Conservation (phyloP, 1,140 invertebrate species). For the Ectropis grisescens region DNA sequence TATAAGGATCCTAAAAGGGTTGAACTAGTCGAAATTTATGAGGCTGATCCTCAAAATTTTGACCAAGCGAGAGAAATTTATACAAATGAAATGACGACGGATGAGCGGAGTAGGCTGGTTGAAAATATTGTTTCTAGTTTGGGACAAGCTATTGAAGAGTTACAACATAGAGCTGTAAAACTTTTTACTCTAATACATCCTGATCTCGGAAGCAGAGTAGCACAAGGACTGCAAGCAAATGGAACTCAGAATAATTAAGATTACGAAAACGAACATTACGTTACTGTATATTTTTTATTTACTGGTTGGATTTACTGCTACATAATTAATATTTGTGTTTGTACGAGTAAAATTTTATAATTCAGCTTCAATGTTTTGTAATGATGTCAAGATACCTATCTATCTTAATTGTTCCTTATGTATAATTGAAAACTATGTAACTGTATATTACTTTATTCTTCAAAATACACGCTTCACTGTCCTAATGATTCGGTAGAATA, state of each 20-base stretch:
- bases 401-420: too few relatives aligned
- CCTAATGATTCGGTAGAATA: too few relatives aligned
- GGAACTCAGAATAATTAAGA: slow-evolving; percentile 1
- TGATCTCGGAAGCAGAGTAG: slow-evolving; percentile 9
- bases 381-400: too few relatives aligned
- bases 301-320: too few relatives aligned
- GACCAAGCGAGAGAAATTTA: slow-evolving; percentile 82
- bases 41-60: slow-evolving; percentile 85
- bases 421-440: too few relatives aligned
- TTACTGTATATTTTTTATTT: too few relatives aligned
- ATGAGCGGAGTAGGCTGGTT: slow-evolving; percentile 78
- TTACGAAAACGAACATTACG: too few relatives aligned
- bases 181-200: slow-evolving; percentile 6
- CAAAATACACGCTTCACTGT: too few relatives aligned
- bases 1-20: slow-evolving; percentile 59
- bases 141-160: slow-evolving; percentile 1
- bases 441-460: too few relatives aligned
- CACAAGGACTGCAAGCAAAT: slow-evolving; percentile 7
- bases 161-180: slow-evolving; percentile 8
- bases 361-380: too few relatives aligned
- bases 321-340: too few relatives aligned
- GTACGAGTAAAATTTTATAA: too few relatives aligned
- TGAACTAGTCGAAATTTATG: slow-evolving; percentile 60
- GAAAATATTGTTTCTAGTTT: slow-evolving; percentile 74
- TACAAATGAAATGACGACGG: slow-evolving; percentile 76